Evolutionary conservation across 2,888 invertebrate species (phyloP).

Genomic region (Scrobipalpa costella): DNA sequence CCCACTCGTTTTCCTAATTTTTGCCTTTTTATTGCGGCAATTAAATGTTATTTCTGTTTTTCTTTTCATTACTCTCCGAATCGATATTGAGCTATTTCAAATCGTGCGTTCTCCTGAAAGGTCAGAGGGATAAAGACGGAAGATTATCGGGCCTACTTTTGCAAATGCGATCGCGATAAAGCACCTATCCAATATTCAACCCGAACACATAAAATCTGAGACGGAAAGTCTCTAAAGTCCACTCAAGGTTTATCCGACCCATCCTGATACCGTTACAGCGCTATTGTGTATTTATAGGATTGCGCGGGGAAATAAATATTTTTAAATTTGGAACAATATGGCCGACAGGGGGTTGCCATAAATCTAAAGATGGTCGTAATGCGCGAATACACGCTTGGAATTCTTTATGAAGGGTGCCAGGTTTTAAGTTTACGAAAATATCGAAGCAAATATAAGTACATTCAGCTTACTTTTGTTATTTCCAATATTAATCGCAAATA

Average conservation of each 20-base stretch:
- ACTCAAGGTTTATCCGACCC: constrained; percentile 50
- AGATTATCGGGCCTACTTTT: constrained; percentile 25
- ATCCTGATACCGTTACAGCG: constrained; percentile 42
- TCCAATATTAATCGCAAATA: too few relatives aligned
- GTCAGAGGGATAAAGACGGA: constrained; percentile 20
- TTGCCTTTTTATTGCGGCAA: constrained; percentile 30
- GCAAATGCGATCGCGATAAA: constrained; percentile 40
- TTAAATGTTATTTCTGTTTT: constrained; percentile 16
- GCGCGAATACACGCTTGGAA: constrained; percentile 71
- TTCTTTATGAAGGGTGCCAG: constrained; percentile 71
- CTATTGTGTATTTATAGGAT: constrained; percentile 47
- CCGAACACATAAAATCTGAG: constrained; percentile 55
- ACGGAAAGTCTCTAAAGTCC: constrained; percentile 53
- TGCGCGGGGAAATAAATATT: constrained; percentile 66
- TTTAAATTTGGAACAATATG: constrained; percentile 78
- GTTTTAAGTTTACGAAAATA: constrained; percentile 40
- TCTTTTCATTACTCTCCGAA: background rate
- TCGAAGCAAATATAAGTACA: background rate
- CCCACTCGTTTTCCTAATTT: constrained; percentile 29
- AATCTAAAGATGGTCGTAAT: constrained; percentile 77
- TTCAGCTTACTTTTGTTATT: too few relatives aligned
- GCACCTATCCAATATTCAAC: constrained; percentile 40
- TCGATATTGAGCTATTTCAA: background rate
- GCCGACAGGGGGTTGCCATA: constrained; percentile 72
- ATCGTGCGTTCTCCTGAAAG: background rate